Evolutionary conservation across 2,888 invertebrate species (phyloP), one percentile per base, ranked within the genome.

Genomic region (Eupithecia subumbrata): DNA sequence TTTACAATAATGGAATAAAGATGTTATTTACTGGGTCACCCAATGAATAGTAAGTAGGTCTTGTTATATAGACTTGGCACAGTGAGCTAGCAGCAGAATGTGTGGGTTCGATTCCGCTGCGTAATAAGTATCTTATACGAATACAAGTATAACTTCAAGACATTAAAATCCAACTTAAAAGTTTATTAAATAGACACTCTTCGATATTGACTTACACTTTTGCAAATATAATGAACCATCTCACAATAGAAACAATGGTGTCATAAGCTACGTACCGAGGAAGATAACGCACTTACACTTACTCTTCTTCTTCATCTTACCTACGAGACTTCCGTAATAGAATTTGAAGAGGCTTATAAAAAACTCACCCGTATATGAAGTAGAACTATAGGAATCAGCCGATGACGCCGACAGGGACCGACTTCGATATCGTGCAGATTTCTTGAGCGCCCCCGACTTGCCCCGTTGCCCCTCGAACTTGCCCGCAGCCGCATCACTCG

Each of bases 311-410:
- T n/a, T 3, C 45, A 3, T 48, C 8, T 18, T 48, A 5, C 16
- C 7, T 48, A 48, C 48, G 48, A n/a, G n/a, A 48, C 18, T 48
- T n/a, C 18, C 48, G 18, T 18, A 14, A 12, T 43, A 45, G 45
- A 45, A 48, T 48, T 48, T 48, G 2, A 16, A 8, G 5, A 56
- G n/a, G 22, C 56, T 4, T 52, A 8, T 5, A 9, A 48, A 18
- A 68, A 69, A 87, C 94, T 91, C 78, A 92, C 96, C 96, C 60
- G 96, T 96, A 83, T 96, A 96, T 0, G 96, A 96, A 25, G 96
- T 96, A 82, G 98, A 98, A 92, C 98, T 98, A 94, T 98, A 99
- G 34, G 98, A 98, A 91, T 99, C 99, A 73, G 98, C 98, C 56
- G 99, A 99, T 11, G 98, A 98, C 5, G 98, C 98, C 16, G 99